Evolutionary conservation across 2,888 invertebrate species (phyloP), one percentile per base, ranked within the genome.

Genomic region (Chloroclysta siterata): DNA sequence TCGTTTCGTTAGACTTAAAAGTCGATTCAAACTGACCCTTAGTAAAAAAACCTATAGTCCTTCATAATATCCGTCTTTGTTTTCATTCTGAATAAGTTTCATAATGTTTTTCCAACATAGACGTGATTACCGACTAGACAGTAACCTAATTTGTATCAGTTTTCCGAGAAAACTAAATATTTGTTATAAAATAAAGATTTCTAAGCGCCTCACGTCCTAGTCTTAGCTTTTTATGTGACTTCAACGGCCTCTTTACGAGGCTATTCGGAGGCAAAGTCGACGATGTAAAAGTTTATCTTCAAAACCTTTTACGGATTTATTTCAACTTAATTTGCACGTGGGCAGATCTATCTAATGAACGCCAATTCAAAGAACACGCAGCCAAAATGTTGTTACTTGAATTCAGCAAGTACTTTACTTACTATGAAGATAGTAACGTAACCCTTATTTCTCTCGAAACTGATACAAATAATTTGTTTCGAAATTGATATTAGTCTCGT

Each of bases 201-300:
- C 22, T 14, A 54, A 42, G 44, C 44, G 7, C 22, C 41, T 53
- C 53, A 53, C 42, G 42, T 53, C 29, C 5, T 1, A 53, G 29
- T 17, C 44, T 14, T 54, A 54, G 54, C 46, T 33, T 33, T 54
- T 54, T 33, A 44, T 44, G 33, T 33, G 54, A 46, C 15, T 54
- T 15, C 44, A 13, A 54, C 17, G 29, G 44, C 14, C 15, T 44
- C 29, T 46, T 33, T 54, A 46, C 33, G 33, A 54, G 44, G 14
- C 8, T 47, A 0, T 17, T 48, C 14, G 39, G 36, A 39, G 41
- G n/a, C 28, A 42, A n/a, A 53, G 14, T 39, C 8, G 17, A 48
- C 39, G 22, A 28, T 14, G n/a, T 39, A 56, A 48, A 56, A 39
- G 14, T 48, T 55, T 47, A 22, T 48, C 48, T 48, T 22, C 48